These are phyloP conservation scores for Gymnoscopelus braueri DNA, from an alignment of 2,797 vertebrate species.

Conservation along the genomic window DNA sequence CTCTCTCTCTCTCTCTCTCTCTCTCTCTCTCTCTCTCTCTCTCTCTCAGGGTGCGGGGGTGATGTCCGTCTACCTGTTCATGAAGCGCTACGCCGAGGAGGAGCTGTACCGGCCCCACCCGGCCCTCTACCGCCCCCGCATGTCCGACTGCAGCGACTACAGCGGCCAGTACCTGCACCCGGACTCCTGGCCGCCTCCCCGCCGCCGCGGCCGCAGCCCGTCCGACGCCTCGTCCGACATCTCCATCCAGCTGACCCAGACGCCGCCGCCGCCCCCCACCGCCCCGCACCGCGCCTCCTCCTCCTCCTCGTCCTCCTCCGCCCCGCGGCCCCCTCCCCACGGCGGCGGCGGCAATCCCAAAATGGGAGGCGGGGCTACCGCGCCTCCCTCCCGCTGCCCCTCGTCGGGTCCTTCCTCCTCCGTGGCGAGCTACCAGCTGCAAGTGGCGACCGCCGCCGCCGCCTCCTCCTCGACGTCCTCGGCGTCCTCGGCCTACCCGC, in stretches of 20 bases:
- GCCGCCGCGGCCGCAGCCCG: conserved; percentile 86
- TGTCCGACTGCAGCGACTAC: conserved; percentile 94
- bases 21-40: conserved; percentile 6
- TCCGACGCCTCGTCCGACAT: conserved; percentile 92
- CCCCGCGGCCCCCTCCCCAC: neutral
- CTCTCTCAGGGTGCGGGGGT: conserved; percentile 87
- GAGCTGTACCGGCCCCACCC: conserved; percentile 91
- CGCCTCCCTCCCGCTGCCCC: too few species aligned
- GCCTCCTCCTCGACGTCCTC: conserved; percentile 71
- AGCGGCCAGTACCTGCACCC: conserved; percentile 94
- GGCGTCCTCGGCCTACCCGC: conserved; percentile 79
- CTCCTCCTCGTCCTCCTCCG: conserved; percentile 47
- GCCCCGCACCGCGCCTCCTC: conserved; percentile 73
- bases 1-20: conserved; percentile 20
- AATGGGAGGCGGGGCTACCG: too few species aligned
- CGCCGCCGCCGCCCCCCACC: conserved; percentile 72
- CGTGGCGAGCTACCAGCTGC: conserved; percentile 68
- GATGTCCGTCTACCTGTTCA: conserved; percentile 95
- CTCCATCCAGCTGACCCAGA: conserved; percentile 93
- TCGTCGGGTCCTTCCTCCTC: conserved; percentile 55
- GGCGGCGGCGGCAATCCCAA: too few species aligned
- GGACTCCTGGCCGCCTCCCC: conserved; percentile 82
- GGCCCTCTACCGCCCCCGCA: conserved; percentile 90
- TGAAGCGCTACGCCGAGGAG: conserved; percentile 93
- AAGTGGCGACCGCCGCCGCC: conserved; percentile 66